Evolutionary conservation across 2,113 vertebrate species (phyloP), one percentile per base, ranked within the genome.

Genomic region (Apteryx owenii): DNA sequence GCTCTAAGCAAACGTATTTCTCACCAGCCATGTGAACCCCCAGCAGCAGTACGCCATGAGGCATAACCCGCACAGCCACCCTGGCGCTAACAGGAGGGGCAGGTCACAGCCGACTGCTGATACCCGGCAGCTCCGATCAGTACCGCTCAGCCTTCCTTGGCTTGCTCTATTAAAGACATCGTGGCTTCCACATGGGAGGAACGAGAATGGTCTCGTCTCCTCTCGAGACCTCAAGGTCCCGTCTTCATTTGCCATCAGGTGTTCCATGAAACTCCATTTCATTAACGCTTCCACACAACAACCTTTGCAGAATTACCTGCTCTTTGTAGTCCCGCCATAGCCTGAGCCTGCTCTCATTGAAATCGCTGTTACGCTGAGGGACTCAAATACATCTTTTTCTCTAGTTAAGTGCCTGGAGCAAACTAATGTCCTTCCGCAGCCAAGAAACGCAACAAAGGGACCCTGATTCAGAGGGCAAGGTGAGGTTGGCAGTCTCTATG

Each of bases 391-490:
- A 44, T 83, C 3, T 69, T 83, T 95, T 88, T 88, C 36, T 87
- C 51, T 62, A n/a, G 28, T 60, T 70, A 53, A 83, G 42, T 69
- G 83, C 77, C 72, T 68, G 28, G 50, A 93, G 46, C 88, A 95
- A 96, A 91, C 69, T 14, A 88, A 92, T 71, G 85, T 92, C 88
- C 66, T 93, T 90, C 89, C 70, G 53, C 36, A 85, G 81, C 28
- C 75, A 60, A 56, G 72, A 82, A 90, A 93, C 3, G 11, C 29
- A 82, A 90, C 68, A 89, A 93, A 90, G 54, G 83, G 33, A 51
- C 25, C 7, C 0, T 80, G 68, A 93, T 64, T 90, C 50, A 82
- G 50, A 82, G 83, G 81, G 54, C 66, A 76, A 81, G 79, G 53
- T 61, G 62, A 93, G 42, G 71, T 33, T 79, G 81, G 58, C 38